Percentiles rank a stretch among this genome's conserved stretches.
Evolutionary conservation across 2,888 invertebrate species (phyloP).

Genomic region (Tenthredo mesomela): DNA sequence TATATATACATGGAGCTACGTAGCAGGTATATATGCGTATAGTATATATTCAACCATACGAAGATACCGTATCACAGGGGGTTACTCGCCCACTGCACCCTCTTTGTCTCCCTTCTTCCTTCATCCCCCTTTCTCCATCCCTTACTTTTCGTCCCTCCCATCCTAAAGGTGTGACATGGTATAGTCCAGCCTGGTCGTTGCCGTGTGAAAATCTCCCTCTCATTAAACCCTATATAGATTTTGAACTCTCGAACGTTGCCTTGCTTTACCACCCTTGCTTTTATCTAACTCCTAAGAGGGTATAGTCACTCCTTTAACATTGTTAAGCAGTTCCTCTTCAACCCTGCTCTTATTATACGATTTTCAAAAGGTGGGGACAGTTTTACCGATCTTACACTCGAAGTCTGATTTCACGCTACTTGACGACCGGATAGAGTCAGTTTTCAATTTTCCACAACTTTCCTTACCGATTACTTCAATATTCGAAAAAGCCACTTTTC

Average conservation of each 20-base stretch:
- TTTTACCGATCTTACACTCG: neutral
- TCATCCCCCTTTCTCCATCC: neutral
- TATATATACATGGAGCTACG: neutral
- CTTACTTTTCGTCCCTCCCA: neutral
- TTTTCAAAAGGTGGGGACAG: neutral
- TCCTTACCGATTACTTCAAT: neutral
- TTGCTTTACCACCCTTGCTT: neutral
- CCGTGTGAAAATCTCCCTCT: neutral
- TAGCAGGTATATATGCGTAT: neutral
- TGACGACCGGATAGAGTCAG: neutral
- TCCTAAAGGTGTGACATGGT: conserved; percentile 11
- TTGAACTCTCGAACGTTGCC: neutral
- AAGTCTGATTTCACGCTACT: neutral
- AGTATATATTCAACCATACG: conserved; percentile 16
- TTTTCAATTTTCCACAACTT: neutral
- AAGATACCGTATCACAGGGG: conserved; percentile 16
- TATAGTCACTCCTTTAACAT: conserved; percentile 1
- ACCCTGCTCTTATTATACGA: neutral
- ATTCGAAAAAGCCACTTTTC: neutral
- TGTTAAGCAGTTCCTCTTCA: conserved; percentile 11
- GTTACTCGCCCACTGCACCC: neutral
- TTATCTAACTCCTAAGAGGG: neutral
- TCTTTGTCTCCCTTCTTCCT: neutral
- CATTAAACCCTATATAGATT: neutral
- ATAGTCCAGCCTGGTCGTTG: neutral